These are phyloP conservation scores for Musca vetustissima DNA, from an alignment of 1,140 invertebrate genomes.

Conservation along the genomic window DNA sequence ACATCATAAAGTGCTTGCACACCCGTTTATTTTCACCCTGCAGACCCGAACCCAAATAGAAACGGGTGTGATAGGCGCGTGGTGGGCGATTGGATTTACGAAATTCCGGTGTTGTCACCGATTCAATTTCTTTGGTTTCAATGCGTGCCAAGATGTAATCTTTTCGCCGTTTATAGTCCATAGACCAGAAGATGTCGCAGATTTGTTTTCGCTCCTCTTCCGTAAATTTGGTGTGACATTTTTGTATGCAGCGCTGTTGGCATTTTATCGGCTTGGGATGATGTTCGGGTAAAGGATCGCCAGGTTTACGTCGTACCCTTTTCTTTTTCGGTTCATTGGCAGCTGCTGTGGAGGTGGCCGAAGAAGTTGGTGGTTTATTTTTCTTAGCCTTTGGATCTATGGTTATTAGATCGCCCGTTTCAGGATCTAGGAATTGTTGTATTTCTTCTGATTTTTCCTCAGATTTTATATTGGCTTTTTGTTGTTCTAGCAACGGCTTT, in stretches of 20 bases:
- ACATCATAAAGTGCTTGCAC: slow-evolving; percentile 18
- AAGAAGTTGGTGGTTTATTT: not conserved
- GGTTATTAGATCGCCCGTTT: not conserved
- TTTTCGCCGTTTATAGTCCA: slow-evolving; percentile 28
- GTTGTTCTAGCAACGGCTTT: not conserved
- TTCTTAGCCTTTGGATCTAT: not conserved
- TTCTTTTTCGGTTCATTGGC: slow-evolving; percentile 6
- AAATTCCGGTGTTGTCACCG: slow-evolving; percentile 13
- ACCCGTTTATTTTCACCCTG: slow-evolving; percentile 25
- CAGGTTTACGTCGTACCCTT: not conserved
- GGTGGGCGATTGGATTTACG: slow-evolving; percentile 22
- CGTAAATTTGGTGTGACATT: slow-evolving; percentile 27
- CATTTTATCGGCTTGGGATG: slow-evolving; percentile 27
- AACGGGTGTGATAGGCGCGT: slow-evolving; percentile 19
- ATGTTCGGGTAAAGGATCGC: not conserved
- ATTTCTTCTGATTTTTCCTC: not conserved
- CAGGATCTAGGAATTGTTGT: not conserved
- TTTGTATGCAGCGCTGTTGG: slow-evolving; percentile 5
- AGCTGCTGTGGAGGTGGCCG: not conserved
- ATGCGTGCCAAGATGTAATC: slow-evolving; percentile 24
- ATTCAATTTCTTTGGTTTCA: slow-evolving; percentile 21
- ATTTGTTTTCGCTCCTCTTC: slow-evolving; percentile 19
- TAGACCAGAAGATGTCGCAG: slow-evolving; percentile 23
- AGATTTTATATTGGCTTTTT: not conserved
- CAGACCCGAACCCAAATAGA: slow-evolving; percentile 17